Evolutionary conservation across 2,797 vertebrate species (phyloP).

Genomic region (Danio aesculapii): DNA sequence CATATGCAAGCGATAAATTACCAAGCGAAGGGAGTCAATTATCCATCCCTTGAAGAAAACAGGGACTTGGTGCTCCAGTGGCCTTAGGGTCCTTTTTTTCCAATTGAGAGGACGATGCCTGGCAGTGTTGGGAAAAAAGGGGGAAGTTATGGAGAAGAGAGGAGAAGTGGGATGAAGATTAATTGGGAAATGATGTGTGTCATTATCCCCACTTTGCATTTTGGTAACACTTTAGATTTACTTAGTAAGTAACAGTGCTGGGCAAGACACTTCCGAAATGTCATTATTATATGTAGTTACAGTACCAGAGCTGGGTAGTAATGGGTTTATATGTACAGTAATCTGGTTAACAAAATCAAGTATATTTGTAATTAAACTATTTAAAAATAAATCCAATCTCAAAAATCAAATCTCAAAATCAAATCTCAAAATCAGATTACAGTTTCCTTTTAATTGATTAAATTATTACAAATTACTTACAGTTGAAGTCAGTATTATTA

Average conservation of each 20-base stretch:
- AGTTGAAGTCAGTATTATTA: too few species aligned
- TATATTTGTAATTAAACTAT: too few species aligned
- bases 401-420: too few species aligned
- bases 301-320: not conserved
- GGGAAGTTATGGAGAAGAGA: slow-evolving; percentile 43
- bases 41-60: slow-evolving; percentile 88
- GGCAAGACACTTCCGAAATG: too few species aligned
- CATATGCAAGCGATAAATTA: slow-evolving; percentile 93
- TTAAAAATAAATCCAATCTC: too few species aligned
- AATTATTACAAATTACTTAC: too few species aligned
- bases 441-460: too few species aligned
- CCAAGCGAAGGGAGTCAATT: slow-evolving; percentile 99
- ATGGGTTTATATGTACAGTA: too few species aligned
- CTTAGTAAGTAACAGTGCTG: too few species aligned
- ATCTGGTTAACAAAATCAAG: too few species aligned
- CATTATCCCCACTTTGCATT: slow-evolving; percentile 55
- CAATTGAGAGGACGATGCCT: slow-evolving; percentile 94
- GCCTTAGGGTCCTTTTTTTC: slow-evolving; percentile 86
- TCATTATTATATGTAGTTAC: not conserved
- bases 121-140: slow-evolving; percentile 71
- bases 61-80: slow-evolving; percentile 80
- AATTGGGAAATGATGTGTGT: slow-evolving; percentile 56
- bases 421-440: too few species aligned
- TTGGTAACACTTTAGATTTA: not conserved
- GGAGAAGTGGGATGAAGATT: slow-evolving; percentile 63